Percentiles rank a stretch among this genome's conserved stretches.
These are phyloP conservation scores for Agrenia bidenticulata DNA, from an alignment of 2,888 invertebrate genomes.

Conservation along the genomic window DNA sequence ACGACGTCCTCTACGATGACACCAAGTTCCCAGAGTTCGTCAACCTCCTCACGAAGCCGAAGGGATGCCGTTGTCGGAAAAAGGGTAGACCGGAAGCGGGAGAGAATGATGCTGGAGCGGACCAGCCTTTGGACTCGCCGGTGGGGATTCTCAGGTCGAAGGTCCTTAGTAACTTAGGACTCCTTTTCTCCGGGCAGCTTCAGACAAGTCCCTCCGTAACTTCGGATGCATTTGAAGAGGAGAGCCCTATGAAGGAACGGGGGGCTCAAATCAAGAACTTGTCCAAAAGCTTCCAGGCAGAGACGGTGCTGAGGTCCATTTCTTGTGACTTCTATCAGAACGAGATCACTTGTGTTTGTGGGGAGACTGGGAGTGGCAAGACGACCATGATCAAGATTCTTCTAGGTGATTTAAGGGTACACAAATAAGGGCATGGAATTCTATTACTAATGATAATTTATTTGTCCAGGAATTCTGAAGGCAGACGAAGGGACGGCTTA, in stretches of 20 bases:
- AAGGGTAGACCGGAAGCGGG: not conserved
- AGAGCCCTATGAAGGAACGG: slow-evolving; percentile 13
- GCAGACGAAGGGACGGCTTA: slow-evolving; percentile 30
- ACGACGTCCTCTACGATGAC: slow-evolving; percentile 29
- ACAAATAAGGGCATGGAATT: too few relatives aligned
- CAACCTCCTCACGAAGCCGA: slow-evolving; percentile 1
- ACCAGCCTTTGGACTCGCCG: slow-evolving; percentile 18
- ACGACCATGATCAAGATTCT: slow-evolving; percentile 25
- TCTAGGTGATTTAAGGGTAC: slow-evolving; percentile 7
- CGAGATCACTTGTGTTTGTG: slow-evolving; percentile 29
- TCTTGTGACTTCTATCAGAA: slow-evolving; percentile 31
- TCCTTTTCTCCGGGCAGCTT: slow-evolving; percentile 7
- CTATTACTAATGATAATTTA: not conserved
- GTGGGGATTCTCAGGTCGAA: slow-evolving; percentile 16
- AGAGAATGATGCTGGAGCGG: slow-evolving; percentile 7
- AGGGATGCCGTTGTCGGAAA: not conserved
- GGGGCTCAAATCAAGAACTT: slow-evolving; percentile 29
- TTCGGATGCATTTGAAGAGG: slow-evolving; percentile 19
- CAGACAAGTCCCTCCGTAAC: not conserved
- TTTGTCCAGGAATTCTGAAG: slow-evolving; percentile 20
- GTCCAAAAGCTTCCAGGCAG: slow-evolving; percentile 22
- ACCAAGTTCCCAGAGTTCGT: slow-evolving; percentile 27
- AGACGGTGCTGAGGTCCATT: slow-evolving; percentile 17
- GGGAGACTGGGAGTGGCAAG: slow-evolving; percentile 26
- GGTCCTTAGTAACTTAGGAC: slow-evolving; percentile 15